Evolutionary conservation across 2,113 vertebrate genomes (phyloP), one percentile per base, ranked within the genome.

Genomic region (Hemiprocne comata): DNA sequence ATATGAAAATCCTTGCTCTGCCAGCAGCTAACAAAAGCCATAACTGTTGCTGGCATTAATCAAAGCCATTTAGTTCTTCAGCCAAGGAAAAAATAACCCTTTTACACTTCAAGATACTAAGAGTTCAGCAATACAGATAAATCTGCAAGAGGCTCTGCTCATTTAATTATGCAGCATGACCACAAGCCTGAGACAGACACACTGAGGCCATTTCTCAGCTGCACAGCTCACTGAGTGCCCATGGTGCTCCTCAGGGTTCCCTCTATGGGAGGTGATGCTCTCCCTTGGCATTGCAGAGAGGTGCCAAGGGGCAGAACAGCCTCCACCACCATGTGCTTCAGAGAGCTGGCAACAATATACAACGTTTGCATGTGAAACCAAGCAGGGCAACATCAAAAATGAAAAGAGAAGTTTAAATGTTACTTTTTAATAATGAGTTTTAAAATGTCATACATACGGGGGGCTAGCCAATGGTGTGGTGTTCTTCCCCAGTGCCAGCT

Each of bases 401-500:
- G 6, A 36, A 65, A 64, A 58, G 38, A 70, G 51, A 75, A 67
- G 25, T 62, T 72, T 33, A 80, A 91, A 67, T 19, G 20, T 28
- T 42, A 23, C 13, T 31, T 70, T 86, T 57, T 54, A 67, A 64
- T 38, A 42, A 86, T 54, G 23, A 38, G 26, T 44, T 53, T 24
- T 7, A 78, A 31, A 54, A 42, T 50, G 29, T 78, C 44, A 17
- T 13, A 48, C 11, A 10, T 24, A 25, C 2, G 1, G 10, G 9
- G 40, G 36, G 33, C n/a, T 1, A n/a, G 36, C 25, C 31, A 75
- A 11, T 11, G 10, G 0, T 4, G 18, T 2, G 36, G 28, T 5
- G 1, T 26, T 44, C 13, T 13, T 17, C n/a, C 66, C 34, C 62
- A 64, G 34, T 54, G 75, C 33, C n/a, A n/a, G n/a, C n/a, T n/a